Evolutionary conservation across 2,113 vertebrate species (phyloP), one percentile per base, ranked within the genome.

Genomic region (Triplophysa dalaica): DNA sequence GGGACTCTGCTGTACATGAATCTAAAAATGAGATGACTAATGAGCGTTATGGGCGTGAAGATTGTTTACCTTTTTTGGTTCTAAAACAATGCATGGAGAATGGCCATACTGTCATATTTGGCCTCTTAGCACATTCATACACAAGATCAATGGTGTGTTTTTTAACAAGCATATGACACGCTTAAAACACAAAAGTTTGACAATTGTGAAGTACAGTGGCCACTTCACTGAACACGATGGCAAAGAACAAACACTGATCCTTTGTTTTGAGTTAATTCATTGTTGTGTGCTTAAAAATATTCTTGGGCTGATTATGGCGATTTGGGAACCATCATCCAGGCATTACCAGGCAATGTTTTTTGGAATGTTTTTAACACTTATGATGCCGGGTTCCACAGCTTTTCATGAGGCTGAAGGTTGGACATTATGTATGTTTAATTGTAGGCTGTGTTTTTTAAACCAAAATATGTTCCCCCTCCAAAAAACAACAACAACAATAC

Each of bases 301-400:
- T 81, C 70, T 48, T 21, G 38, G n/a, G 41, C 9, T 70, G 54
- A 83, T 66, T 56, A 22, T 26, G 48, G 50, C 63, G 22, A 54
- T 68, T 69, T 64, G 80, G 75, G 48, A 29, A 24, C 69, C 54
- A 78, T 38, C 26, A 33, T 33, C 29, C 63, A 58, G 74, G 24
- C 21, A 29, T 75, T 48, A 61, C 54, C 77, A 80, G 82, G 81
- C 70, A 63, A 88, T 56, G 85, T 89, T 90, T 88, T 79, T 89
- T 86, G 78, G 56, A 67, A 81, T 85, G 70, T 83, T 82, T 86
- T 58, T 82, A 82, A 75, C 82, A 65, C 75, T 82, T 75, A 52
- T 56, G 80, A 58, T 80, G 48, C 64, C 77, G 54, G 29, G 68
- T 68, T 78, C 78, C 45, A 77, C 14, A 2, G 33, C 4, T 68